Conservation (phyloP, 2,888 invertebrate species). For the Rhopalosiphum nymphaeae region DNA sequence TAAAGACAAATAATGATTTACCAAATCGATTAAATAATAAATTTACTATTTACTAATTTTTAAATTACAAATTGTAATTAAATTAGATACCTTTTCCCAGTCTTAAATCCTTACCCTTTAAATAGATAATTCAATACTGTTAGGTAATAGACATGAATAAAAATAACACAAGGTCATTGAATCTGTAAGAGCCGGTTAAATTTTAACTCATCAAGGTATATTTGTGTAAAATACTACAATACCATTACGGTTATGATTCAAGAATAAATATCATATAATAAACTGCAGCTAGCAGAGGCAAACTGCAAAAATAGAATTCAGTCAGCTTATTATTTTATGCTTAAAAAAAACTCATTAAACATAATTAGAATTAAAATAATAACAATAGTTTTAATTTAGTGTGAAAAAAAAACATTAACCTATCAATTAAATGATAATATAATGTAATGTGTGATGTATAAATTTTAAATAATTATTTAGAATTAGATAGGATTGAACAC, state of each 20-base stretch:
- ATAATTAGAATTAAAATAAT: conserved; percentile 18
- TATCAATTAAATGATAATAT: background rate
- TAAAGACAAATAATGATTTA: background rate
- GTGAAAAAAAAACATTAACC: conserved; percentile 17
- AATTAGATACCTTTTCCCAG: background rate
- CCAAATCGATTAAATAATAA: background rate
- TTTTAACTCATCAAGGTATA: background rate
- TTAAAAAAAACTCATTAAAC: background rate
- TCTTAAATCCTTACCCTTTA: conserved; percentile 17
- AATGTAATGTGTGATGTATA: background rate
- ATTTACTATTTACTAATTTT: background rate
- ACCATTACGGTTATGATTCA: background rate
- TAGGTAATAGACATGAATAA: background rate
- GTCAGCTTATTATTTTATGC: background rate
- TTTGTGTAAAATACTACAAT: background rate
- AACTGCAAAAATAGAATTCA: background rate
- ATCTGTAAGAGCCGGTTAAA: background rate
- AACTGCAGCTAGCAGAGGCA: background rate
- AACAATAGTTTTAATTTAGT: background rate
- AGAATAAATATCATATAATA: background rate
- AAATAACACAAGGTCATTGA: conserved; percentile 16
- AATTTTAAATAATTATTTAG: conserved; percentile 15
- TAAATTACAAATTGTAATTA: background rate
- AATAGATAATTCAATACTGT: background rate
- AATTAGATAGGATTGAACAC: background rate